Base-by-base conservation (phyloP, 2,888 invertebrate genomes). In the Dicycla oo region DNA sequence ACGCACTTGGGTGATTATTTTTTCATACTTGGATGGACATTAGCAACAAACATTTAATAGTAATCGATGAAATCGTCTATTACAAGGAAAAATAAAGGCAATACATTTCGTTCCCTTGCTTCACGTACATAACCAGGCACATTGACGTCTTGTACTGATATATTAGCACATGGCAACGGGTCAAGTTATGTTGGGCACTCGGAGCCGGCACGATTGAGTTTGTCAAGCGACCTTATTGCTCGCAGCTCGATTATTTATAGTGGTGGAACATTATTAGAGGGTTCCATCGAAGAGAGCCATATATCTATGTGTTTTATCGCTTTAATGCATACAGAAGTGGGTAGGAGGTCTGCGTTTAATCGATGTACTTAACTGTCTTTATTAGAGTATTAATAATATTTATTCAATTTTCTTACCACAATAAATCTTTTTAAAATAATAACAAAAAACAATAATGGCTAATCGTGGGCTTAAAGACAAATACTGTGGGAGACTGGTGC, bases 221-320 rank as follows among this genome's bases (percentile, higher is more conserved):
- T 82, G 80, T 79, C 76, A 82, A 76, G 76, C 68, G 63, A 78
- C 62, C 62, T 76, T 73, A 82, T 82, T 82, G 73, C 75, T 64
- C 45, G 64, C 53, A 66, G 62, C 70, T 70, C 68, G 58, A 78
- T 82, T 80, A 80, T 82, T 81, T 82, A 78, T 78, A 69, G 82
- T 71, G 70, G 73, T 54, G 64, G 77, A 69, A 78, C 66, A 73
- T 80, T 80, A 80, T 80, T 81, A 81, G 69, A 65, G 73, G 61
- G 60, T 18, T 67, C 75, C 56, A 34, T 70, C 43, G 51, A 63
- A 80, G 75, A 63, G 53, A 60, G 54, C 23, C 73, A 60, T 69
- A 78, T 61, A 64, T 74, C 61, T 62, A 53, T 72, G 78, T 72
- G 72, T 30, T 76, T 71, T 78, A 78, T 76, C 30, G 72, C 78